phyloP scores from a whole-genome alignment of 2,797 vertebrate genomes.

The Crypturellus tataupa region DNA sequence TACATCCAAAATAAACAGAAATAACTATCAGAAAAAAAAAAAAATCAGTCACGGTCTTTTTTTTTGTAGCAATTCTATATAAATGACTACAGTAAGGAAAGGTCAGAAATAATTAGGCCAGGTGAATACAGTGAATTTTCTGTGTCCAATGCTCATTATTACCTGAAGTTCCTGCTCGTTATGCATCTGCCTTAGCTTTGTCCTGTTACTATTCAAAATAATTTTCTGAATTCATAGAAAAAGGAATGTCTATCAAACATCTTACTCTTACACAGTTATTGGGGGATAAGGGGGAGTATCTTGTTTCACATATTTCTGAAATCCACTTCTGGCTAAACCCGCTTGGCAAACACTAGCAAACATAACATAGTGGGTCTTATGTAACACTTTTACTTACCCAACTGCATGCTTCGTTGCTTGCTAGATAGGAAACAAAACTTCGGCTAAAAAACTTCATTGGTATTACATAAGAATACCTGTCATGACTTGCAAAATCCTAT shows the following conservation, averaged over 20 bases:
- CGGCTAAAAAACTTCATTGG: background rate
- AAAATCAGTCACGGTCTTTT: background rate
- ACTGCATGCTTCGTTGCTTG: background rate
- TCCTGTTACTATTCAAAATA: background rate
- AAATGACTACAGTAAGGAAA: background rate
- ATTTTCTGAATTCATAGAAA: background rate
- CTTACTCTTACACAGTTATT: background rate
- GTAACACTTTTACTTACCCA: background rate
- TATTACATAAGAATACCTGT: background rate
- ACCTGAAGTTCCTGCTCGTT: background rate
- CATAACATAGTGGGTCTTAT: background rate
- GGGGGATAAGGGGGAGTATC: background rate
- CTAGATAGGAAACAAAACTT: background rate
- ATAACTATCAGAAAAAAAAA: background rate
- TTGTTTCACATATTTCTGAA: background rate
- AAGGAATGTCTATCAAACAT: background rate
- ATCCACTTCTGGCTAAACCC: background rate
- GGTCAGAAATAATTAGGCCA: slow-evolving; percentile 29
- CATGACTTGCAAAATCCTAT: background rate
- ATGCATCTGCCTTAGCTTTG: background rate
- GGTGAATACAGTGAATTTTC: background rate
- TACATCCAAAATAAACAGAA: slow-evolving; percentile 7
- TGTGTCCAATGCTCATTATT: background rate
- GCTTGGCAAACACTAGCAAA: background rate
- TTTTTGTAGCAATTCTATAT: background rate